A percentile compares a stretch with the other conserved stretches of the same genome.
phyloP scores from a whole-genome alignment of 2,888 invertebrate genomes.

The Peribatodes rhomboidaria region DNA sequence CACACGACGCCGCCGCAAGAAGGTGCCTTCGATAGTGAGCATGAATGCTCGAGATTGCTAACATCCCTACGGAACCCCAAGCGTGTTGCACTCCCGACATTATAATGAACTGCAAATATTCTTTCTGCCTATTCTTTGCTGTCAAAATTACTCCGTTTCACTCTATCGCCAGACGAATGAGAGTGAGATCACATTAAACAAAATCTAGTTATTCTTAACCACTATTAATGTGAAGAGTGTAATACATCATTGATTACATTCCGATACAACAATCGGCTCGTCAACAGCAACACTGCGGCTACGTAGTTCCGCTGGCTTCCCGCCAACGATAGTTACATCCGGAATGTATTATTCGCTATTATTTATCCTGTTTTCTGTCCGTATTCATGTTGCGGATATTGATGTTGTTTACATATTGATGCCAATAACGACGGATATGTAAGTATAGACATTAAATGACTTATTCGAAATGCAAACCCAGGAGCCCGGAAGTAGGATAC shows the following conservation, averaged over 20 bases:
- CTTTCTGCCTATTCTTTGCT: too few species aligned
- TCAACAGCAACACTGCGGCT: neutral
- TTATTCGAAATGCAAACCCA: neutral
- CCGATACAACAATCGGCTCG: neutral
- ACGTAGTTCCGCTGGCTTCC: conserved; percentile 12
- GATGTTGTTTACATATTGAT: conserved; percentile 1
- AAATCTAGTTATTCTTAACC: too few species aligned
- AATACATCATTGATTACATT: neutral
- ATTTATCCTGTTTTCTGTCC: conserved; percentile 14
- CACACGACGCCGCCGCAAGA: too few species aligned
- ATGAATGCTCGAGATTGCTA: too few species aligned
- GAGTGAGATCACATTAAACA: too few species aligned
- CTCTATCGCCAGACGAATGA: too few species aligned
- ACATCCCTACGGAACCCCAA: too few species aligned
- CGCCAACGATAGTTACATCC: neutral
- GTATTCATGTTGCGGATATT: conserved; percentile 8
- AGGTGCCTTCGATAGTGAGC: too few species aligned
- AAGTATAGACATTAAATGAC: too few species aligned
- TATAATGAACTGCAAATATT: too few species aligned
- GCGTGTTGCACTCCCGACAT: too few species aligned
- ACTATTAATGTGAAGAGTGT: neutral
- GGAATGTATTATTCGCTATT: neutral
- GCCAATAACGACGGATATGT: neutral
- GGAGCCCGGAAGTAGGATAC: neutral
- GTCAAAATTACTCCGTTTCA: too few species aligned